phyloP scores from a whole-genome alignment of 2,113 vertebrate species.

The Peromyscus maniculatus region DNA sequence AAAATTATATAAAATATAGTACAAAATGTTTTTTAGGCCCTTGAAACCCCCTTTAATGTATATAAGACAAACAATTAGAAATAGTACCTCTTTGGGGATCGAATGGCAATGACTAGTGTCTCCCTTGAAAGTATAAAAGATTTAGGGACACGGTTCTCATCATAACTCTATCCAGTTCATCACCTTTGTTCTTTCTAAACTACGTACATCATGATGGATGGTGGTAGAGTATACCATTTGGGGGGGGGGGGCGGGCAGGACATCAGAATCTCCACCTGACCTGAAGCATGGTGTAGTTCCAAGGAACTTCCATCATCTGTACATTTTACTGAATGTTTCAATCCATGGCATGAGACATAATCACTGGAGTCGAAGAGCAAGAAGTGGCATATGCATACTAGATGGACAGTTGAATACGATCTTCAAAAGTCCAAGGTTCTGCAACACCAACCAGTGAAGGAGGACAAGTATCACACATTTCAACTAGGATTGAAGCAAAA shows the following conservation, averaged over 20 bases:
- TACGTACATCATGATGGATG: neutral
- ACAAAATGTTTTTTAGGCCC: neutral
- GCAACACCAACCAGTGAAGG: neutral
- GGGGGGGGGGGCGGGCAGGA: neutral
- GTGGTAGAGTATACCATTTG: neutral
- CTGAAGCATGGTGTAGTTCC: neutral
- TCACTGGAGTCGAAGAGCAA: neutral
- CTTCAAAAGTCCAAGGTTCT: neutral
- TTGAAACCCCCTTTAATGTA: neutral
- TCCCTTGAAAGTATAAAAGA: neutral
- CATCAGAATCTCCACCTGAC: too few relatives aligned
- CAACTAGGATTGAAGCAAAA: neutral
- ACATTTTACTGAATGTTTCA: neutral
- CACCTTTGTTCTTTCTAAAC: neutral
- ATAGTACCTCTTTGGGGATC: neutral
- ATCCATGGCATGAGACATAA: neutral
- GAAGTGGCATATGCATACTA: neutral
- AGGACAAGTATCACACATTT: neutral
- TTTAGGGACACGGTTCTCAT: neutral
- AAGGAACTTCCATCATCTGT: neutral
- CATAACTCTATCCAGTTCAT: neutral
- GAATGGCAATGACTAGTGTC: neutral
- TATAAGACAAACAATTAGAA: neutral
- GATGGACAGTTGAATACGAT: neutral
- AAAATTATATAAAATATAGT: neutral